Percentiles rank a stretch among this genome's conserved stretches.
Conservation (phyloP, 2,797 vertebrate genomes). For the Rhadinocentrus ornatus region DNA sequence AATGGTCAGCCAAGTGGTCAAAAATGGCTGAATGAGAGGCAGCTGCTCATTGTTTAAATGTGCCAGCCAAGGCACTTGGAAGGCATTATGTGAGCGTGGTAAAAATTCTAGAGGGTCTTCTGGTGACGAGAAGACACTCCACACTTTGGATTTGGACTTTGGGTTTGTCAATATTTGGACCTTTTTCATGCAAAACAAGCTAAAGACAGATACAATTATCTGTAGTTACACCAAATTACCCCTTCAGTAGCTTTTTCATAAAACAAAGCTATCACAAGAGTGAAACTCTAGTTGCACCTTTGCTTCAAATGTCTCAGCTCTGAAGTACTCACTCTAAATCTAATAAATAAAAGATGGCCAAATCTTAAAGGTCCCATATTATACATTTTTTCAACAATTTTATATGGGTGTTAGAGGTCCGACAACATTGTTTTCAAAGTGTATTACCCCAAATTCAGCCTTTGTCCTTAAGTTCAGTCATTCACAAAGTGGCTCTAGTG, state of each 20-base stretch:
- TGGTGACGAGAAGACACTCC: neutral
- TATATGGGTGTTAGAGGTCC: too few species aligned
- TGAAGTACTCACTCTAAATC: neutral
- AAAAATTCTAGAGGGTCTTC: neutral
- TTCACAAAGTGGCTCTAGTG: too few species aligned
- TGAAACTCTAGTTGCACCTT: neutral
- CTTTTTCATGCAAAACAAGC: neutral
- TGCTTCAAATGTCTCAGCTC: neutral
- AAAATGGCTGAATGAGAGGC: neutral
- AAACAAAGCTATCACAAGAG: slow-evolving; percentile 3
- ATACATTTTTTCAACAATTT: too few species aligned
- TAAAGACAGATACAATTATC: too few species aligned
- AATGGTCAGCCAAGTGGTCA: neutral
- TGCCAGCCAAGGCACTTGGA: neutral
- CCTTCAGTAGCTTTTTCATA: neutral
- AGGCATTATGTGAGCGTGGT: neutral
- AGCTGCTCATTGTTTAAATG: neutral
- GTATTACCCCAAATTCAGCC: too few species aligned
- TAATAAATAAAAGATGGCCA: neutral
- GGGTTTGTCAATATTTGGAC: neutral
- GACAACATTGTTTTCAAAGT: too few species aligned
- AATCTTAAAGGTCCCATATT: too few species aligned
- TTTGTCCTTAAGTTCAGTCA: too few species aligned
- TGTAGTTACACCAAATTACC: neutral
- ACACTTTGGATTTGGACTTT: neutral